phyloP scores from a whole-genome alignment of 2,113 vertebrate genomes.

The rat (Rattus norvegicus) region GRCr8 NC_086029.1:44865001-44865500 shows the following conservation, averaged over 20 bases:
- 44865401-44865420: slow-evolving; percentile 66
- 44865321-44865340: slow-evolving; percentile 42
- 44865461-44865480: slow-evolving; percentile 60
- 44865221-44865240: background rate
- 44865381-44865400: slow-evolving; percentile 42
- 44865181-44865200: background rate
- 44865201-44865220: background rate
- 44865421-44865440: slow-evolving; percentile 73
- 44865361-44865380: slow-evolving; percentile 69
- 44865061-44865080: background rate
- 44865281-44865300: slow-evolving; percentile 26
- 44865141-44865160: background rate
- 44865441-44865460: slow-evolving; percentile 63
- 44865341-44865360: slow-evolving; percentile 72
- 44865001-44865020: background rate
- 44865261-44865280: slow-evolving; percentile 32
- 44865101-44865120: background rate
- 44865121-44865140: background rate
- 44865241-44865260: background rate
- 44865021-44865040: background rate
- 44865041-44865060: background rate
- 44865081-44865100: background rate
- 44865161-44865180: fast-evolving
- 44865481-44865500: slow-evolving; percentile 69
- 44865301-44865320: slow-evolving; percentile 8